These are phyloP conservation scores for Caiman crocodilus DNA, from an alignment of 2,797 vertebrate genomes.

Conservation along the genomic window DNA sequence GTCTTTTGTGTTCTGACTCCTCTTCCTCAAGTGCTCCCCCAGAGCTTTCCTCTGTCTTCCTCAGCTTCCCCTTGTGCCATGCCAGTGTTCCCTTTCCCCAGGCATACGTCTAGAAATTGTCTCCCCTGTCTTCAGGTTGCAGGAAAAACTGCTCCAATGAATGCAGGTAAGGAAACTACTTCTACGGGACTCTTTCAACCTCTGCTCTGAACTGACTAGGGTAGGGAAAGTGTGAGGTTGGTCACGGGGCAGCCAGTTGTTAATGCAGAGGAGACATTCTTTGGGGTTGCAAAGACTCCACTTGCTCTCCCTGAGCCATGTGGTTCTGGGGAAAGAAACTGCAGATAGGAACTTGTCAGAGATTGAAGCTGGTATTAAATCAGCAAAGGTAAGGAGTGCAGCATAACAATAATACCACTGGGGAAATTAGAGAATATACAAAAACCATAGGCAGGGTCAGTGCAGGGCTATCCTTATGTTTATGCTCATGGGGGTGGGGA, in stretches of 20 bases:
- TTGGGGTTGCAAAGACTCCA: too few relatives aligned
- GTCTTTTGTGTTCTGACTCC: background rate
- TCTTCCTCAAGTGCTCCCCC: background rate
- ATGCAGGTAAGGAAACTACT: background rate
- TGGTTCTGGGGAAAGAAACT: background rate
- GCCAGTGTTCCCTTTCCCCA: background rate
- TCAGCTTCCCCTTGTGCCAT: background rate
- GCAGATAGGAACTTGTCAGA: background rate
- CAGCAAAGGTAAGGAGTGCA: background rate
- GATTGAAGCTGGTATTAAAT: background rate
- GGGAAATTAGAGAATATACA: background rate
- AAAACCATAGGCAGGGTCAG: rapidly evolving
- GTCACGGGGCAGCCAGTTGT: background rate
- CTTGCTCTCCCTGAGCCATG: too few relatives aligned
- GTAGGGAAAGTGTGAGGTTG: background rate
- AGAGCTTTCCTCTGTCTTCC: background rate
- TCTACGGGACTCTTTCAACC: background rate
- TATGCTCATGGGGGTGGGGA: too few relatives aligned
- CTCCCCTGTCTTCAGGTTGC: background rate
- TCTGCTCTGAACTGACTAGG: background rate
- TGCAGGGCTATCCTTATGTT: background rate
- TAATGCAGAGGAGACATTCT: too few relatives aligned
- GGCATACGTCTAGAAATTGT: background rate
- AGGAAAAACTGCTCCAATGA: background rate
- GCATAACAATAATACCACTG: rapidly evolving